Evolutionary conservation across 2,888 invertebrate genomes (phyloP).

Genomic region (Agonopterix heracliana): DNA sequence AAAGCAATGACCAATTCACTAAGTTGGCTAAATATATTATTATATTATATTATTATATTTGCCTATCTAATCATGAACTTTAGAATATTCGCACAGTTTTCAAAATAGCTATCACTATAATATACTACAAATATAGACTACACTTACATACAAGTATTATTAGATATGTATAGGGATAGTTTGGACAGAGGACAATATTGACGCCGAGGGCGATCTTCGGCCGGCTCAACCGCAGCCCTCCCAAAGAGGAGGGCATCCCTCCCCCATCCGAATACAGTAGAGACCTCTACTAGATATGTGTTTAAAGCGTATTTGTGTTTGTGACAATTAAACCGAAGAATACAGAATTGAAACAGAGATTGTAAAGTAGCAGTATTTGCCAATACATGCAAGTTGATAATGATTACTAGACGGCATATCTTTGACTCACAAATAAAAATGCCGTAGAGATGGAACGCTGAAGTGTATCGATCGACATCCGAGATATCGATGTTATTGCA

Average conservation of each 20-base stretch:
- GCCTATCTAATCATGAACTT: no score
- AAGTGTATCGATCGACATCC: no score
- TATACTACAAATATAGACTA: not conserved
- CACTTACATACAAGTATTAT: not conserved
- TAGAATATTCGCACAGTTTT: no score
- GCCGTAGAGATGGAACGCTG: no score
- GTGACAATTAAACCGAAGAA: slow-evolving; percentile 3
- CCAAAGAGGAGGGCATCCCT: slow-evolving; percentile 5
- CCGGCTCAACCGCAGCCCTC: slow-evolving; percentile 23
- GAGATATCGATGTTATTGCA: no score
- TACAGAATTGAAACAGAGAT: not conserved
- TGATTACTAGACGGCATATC: no score
- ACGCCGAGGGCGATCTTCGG: slow-evolving; percentile 39
- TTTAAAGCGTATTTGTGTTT: not conserved
- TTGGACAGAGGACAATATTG: slow-evolving; percentile 45
- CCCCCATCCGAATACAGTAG: slow-evolving; percentile 4
- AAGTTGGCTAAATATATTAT: no score
- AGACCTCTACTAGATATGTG: slow-evolving; percentile 1
- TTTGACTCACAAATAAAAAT: no score
- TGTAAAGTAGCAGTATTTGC: not conserved
- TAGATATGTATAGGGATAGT: slow-evolving; percentile 3
- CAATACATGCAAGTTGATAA: no score
- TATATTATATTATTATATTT: no score
- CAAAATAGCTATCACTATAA: no score
- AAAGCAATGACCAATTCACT: no score